These are phyloP conservation scores for Otocyon megalotis DNA, from an alignment of 2,113 vertebrate genomes.

Conservation along the genomic window DNA sequence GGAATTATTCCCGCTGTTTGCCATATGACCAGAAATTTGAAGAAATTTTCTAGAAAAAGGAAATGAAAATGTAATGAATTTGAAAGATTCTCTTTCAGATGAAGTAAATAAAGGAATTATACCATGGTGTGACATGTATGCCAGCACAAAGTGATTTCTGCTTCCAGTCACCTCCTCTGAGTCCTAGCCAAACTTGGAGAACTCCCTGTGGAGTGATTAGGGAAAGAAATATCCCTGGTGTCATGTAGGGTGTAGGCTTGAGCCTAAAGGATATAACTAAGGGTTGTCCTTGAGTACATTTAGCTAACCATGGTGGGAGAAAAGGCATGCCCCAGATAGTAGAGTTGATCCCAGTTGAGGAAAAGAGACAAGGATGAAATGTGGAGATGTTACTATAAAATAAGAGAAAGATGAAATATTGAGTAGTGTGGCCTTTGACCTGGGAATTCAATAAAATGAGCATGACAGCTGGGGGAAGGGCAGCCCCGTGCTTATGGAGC, in stretches of 20 bases:
- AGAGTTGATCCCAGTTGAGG: background rate
- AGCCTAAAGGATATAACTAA: background rate
- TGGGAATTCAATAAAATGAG: background rate
- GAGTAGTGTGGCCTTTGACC: background rate
- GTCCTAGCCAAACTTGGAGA: background rate
- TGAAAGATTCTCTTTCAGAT: background rate
- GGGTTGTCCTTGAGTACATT: background rate
- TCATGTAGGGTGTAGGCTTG: background rate
- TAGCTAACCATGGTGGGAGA: background rate
- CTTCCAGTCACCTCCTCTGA: background rate
- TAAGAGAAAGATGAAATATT: background rate
- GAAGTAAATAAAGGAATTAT: background rate
- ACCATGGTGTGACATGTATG: background rate
- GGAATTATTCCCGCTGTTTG: background rate
- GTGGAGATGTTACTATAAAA: background rate
- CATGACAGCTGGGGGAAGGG: accelerated
- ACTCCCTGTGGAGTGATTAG: background rate
- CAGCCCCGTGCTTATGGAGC: accelerated
- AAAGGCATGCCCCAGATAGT: background rate
- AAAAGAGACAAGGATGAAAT: background rate
- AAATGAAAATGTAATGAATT: background rate
- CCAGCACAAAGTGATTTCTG: background rate
- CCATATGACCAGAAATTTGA: background rate
- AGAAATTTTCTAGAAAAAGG: background rate
- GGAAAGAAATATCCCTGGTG: background rate